Evolutionary conservation across 2,797 vertebrate genomes (phyloP).

Genomic region (Smutsia gigantea): DNA sequence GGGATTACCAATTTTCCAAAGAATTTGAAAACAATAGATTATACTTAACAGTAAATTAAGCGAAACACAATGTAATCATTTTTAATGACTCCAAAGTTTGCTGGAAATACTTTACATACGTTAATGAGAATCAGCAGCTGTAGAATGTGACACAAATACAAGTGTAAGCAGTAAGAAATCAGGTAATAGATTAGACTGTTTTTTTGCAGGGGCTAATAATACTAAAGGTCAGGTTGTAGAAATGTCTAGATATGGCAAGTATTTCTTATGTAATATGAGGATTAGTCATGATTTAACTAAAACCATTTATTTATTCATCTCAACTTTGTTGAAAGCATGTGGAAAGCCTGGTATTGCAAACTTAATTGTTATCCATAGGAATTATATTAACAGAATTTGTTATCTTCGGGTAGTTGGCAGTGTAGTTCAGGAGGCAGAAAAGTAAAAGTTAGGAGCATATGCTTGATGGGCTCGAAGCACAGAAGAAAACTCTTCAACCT

Average conservation of each 20-base stretch:
- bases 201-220: neutral
- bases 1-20: slow-evolving; percentile 56
- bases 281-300: neutral
- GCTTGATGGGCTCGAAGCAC: neutral
- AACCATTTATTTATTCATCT: neutral
- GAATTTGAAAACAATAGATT: slow-evolving; percentile 50
- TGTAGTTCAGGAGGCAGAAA: neutral
- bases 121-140: neutral
- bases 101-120: neutral
- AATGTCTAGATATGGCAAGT: neutral
- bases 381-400: neutral
- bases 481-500: neutral
- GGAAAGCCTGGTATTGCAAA: neutral
- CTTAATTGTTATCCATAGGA: neutral
- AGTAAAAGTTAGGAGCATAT: neutral
- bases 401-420: neutral
- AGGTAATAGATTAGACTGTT: neutral
- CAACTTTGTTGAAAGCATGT: neutral
- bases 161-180: neutral
- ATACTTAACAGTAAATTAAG: slow-evolving; percentile 62
- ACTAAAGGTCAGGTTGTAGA: neutral
- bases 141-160: neutral
- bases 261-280: neutral
- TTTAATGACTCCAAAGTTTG: slow-evolving; percentile 28
- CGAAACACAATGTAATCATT: slow-evolving; percentile 46